These are phyloP conservation scores for Axinella damicornis DNA, from an alignment of 37 sponge, comb jelly and placozoan genomes.

Conservation along the genomic window DNA sequence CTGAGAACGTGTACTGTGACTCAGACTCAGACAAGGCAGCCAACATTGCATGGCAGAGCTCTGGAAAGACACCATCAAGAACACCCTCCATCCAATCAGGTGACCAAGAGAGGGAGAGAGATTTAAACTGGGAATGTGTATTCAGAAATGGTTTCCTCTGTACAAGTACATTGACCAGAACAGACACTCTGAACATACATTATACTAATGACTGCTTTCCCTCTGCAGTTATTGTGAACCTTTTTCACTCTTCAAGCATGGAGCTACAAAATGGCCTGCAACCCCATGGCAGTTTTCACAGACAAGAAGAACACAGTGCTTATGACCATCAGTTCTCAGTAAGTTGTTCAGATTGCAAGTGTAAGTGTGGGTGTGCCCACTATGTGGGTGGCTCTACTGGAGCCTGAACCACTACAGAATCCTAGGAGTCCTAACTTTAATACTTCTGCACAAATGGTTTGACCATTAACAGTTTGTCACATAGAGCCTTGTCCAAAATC, in stretches of 20 bases:
- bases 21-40: too few relatives aligned
- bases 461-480: too few relatives aligned
- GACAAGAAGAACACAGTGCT: constrained; percentile 42
- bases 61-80: constrained; percentile 34
- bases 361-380: constrained; percentile 7
- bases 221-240: constrained; percentile 42
- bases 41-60: constrained; percentile 9
- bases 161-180: too few relatives aligned
- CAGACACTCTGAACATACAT: background rate
- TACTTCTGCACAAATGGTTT: too few relatives aligned
- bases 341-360: constrained; percentile 10
- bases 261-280: constrained; percentile 65
- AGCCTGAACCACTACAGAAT: background rate
- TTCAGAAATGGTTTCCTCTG: too few relatives aligned
- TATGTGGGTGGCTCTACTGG: background rate
- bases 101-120: too few relatives aligned
- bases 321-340: too few relatives aligned
- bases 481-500: too few relatives aligned
- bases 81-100: constrained; percentile 68
- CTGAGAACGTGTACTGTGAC: too few relatives aligned
- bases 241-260: constrained; percentile 54
- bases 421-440: too few relatives aligned
- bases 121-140: too few relatives aligned
- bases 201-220: background rate
- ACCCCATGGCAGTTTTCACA: constrained; percentile 61